Conservation (phyloP, 2,888 invertebrate genomes). For the Callyntrura guangdongensis region DNA sequence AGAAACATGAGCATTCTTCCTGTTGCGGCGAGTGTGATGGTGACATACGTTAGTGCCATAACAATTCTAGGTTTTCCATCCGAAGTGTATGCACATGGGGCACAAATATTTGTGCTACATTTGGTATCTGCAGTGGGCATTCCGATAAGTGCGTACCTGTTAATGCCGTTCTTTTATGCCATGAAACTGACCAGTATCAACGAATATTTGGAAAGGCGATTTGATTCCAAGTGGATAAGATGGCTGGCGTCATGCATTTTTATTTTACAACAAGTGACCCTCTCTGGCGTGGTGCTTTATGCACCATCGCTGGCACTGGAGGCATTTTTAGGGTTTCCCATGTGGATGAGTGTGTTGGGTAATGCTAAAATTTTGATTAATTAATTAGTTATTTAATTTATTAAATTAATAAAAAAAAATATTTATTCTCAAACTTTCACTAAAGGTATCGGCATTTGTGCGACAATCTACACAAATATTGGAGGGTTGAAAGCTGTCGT, state of each 20-base stretch:
- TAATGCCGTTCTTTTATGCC: conserved; percentile 82
- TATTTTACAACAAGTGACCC: conserved; percentile 64
- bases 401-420: no score
- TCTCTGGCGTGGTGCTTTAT: conserved; percentile 84
- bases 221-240: conserved; percentile 74
- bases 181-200: conserved; percentile 82
- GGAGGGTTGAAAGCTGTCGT: conserved; percentile 85
- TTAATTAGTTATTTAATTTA: no score
- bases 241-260: conserved; percentile 73
- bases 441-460: conserved; percentile 73
- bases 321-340: conserved; percentile 85
- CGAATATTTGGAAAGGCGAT: conserved; percentile 78
- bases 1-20: conserved; percentile 76
- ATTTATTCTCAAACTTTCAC: no score
- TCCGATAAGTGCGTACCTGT: conserved; percentile 77
- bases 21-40: conserved; percentile 76
- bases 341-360: conserved; percentile 85
- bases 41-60: conserved; percentile 77
- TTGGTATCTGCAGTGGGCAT: conserved; percentile 79
- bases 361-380: no score
- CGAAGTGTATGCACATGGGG: conserved; percentile 81
- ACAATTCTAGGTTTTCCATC: conserved; percentile 80
- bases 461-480: conserved; percentile 86
- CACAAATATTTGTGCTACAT: conserved; percentile 82
- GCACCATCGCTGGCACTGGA: conserved; percentile 85